Percentiles rank a stretch among this genome's conserved stretches.
Conservation (phyloP, 2,888 invertebrate genomes). For the Cheilosia vernalis region DNA sequence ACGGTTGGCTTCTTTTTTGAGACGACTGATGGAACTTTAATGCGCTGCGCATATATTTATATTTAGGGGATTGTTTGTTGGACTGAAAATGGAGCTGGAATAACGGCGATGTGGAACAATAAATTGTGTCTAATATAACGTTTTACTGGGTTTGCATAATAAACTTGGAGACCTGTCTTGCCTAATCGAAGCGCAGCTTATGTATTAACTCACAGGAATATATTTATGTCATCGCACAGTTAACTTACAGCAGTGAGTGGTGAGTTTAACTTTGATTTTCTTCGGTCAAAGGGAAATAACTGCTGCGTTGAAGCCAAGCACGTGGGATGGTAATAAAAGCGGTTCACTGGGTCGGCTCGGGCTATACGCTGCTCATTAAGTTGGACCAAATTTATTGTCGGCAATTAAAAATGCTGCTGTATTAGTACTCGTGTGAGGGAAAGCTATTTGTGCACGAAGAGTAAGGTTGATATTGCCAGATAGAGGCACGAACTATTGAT, state of each 20-base stretch:
- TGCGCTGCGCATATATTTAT: constrained; percentile 16
- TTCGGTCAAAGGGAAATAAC: constrained; percentile 20
- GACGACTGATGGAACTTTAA: constrained; percentile 31
- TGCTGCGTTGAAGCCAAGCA: constrained; percentile 19
- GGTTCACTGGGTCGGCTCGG: not conserved
- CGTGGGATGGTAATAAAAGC: constrained; percentile 44
- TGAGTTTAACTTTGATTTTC: constrained; percentile 36
- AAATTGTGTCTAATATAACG: constrained; percentile 5
- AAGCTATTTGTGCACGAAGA: constrained; percentile 20
- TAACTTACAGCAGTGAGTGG: constrained; percentile 25
- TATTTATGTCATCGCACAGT: constrained; percentile 6
- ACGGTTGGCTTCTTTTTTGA: not conserved
- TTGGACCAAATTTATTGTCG: constrained; percentile 46
- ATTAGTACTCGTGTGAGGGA: not conserved
- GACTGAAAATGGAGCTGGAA: constrained; percentile 53
- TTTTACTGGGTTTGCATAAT: not conserved
- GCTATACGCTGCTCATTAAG: constrained; percentile 47
- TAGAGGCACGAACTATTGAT: constrained; percentile 44
- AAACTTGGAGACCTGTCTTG: no score
- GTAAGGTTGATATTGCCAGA: constrained; percentile 47
- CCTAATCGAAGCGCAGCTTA: constrained; percentile 1
- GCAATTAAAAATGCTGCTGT: constrained; percentile 41
- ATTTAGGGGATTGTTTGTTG: constrained; percentile 40
- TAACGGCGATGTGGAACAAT: constrained; percentile 5
- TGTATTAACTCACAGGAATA: not conserved